Evolutionary conservation across 2,797 vertebrate species (phyloP), one percentile per base, ranked within the genome.

Genomic region (Myripristis jacobus): DNA sequence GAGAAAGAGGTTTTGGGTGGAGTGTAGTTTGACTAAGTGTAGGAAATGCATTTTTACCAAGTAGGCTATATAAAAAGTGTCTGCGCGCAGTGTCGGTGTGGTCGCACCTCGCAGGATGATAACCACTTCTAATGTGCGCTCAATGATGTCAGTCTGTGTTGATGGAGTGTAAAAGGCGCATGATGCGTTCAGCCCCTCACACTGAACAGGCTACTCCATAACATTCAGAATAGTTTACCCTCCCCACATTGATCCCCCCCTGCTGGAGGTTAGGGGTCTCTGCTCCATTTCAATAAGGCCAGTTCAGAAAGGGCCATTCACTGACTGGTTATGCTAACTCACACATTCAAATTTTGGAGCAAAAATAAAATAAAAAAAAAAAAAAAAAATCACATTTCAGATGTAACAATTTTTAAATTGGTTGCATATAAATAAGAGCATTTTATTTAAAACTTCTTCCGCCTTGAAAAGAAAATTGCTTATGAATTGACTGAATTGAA

Each of bases 201-300:
- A 83, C 89, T 88, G 91, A 91, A 93, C 91, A 88, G 72, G 73
- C 79, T 85, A 83, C 91, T 93, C 86, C 82, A 84, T 89, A 92
- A 95, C 93, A 94, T 94, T 94, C 94, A 94, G 89, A 91, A 87
- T 73, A 87, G 83, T 75, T 85, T 34, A 56, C 70, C 63, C 75
- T 18, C 52, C 66, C 73, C 62, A 57, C 70, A 57, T 78, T 4
- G 25, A 43, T 70, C 53, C 70, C 72, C 70, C 85, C 83, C 65
- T 34, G 1, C 77, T 25, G 48, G 73, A 87, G 84, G 79, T 71
- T 72, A 51, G 73, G 83, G 78, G 81, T 79, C 70, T 83, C 77
- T 79, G 80, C 85, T 87, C 89, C 47, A 69, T 82, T 81, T 87
- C 76, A 87, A 60, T 87, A 87, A 90, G 86, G 90, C 89, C 90